These are phyloP conservation scores for Phenganax stokvisi DNA, from an alignment of 92 coral and sea anemone genomes.

Conservation along the genomic window DNA sequence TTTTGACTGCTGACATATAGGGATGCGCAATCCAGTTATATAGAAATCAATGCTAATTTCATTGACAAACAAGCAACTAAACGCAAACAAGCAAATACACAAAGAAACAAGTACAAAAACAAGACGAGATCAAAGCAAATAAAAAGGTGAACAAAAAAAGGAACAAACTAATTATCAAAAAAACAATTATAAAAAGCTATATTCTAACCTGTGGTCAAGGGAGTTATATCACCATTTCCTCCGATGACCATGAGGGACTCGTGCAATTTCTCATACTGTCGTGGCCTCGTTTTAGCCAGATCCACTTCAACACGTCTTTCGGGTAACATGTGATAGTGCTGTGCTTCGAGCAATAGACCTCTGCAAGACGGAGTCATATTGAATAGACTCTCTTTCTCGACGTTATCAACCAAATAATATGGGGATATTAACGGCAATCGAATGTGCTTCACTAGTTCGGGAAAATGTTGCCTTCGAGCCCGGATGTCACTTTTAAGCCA, in stretches of 20 bases:
- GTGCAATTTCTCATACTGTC: constrained; percentile 90
- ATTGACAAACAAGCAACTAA: neutral
- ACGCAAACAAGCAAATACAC: neutral
- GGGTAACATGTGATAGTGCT: constrained; percentile 97
- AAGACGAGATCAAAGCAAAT: neutral
- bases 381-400: constrained; percentile 84
- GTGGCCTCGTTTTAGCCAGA: constrained; percentile 75
- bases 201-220: constrained; percentile 71
- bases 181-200: neutral
- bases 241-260: constrained; percentile 93
- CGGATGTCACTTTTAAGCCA: constrained; percentile 80
- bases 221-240: constrained; percentile 90
- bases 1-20: no score
- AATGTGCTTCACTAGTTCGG: constrained; percentile 66
- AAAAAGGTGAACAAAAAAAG: neutral
- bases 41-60: no score
- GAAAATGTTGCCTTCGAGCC: constrained; percentile 59
- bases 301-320: constrained; percentile 82
- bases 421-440: constrained; percentile 94
- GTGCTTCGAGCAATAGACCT: constrained; percentile 85
- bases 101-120: constrained; percentile 1
- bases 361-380: constrained; percentile 65
- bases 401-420: constrained; percentile 87
- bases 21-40: no score
- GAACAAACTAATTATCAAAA: neutral